Base-by-base conservation (phyloP, 2,113 vertebrate species). In the Callipepla californica region DNA sequence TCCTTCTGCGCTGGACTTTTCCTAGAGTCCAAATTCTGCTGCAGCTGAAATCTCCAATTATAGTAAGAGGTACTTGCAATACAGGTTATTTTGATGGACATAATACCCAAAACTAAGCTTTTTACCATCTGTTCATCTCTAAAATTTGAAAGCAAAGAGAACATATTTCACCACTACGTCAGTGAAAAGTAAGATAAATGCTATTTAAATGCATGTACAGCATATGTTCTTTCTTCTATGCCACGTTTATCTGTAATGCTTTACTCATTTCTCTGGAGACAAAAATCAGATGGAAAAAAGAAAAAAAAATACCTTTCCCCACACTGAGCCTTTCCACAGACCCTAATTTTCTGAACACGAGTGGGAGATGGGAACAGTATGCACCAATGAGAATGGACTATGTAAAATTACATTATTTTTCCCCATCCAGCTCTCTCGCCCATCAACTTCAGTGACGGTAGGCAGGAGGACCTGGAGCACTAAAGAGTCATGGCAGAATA, bases 51-150 rank as follows among this genome's bases (percentile, higher is more conserved):
- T 86, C 63, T 78, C 96, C 96, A 97, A 97, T 97, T 97, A 95
- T 79, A 97, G 92, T 81, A 93, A 93, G 81, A 95, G 94, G 93
- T 90, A 90, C 93, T 95, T 88, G 87, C 58, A 92, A 94, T 72
- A 89, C 79, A 95, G 96, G 96, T 97, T 96, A 96, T 97, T 97
- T 96, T 97, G 97, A 97, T 96, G 97, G 98, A 97, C 97, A 80
- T 97, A 96, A 97, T 97, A 96, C 94, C 96, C 96, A 36, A 97
- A 97, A 96, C 96, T 96, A 95, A 97, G 94, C 94, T 97, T 97
- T 94, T 90, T 80, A 73, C 97, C 98, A 98, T 98, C 98, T 98
- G 98, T 89, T 98, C 90, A 0, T 94, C 91, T 69, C 77, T 97
- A 89, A 96, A 96, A 97, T 96, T 97, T 95, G 95, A 96, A 97